Evolutionary conservation across 2,888 invertebrate species (phyloP), one percentile per base, ranked within the genome.

Genomic region (Stratiomys singularior): DNA sequence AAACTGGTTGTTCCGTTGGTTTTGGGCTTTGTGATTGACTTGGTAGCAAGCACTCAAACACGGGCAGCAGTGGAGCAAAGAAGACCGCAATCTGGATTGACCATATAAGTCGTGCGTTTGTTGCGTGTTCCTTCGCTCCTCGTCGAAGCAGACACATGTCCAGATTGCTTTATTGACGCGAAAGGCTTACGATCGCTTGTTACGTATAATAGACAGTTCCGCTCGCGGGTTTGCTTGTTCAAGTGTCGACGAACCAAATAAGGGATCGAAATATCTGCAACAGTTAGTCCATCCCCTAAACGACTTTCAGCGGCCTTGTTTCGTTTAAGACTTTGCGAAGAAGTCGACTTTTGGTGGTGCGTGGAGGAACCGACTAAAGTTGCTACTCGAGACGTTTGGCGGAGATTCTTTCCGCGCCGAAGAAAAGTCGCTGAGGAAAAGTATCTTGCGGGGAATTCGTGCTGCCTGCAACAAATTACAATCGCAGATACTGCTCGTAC

Each of bases 1-100:
- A 58, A 30, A 74, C 74, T 74, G 60, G 60, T 21, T 74, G 60
- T 58, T 58, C 58, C 25, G 74, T 25, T 74, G 60, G 44, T 37
- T 72, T 9, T 64, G 30, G 64, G 64, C 28, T 64, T 30, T 64
- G 7, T 15, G 64, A 25, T 52, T 52, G 15, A 52, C 52, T 52
- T 18, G 52, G 7, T 52, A 18, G 52, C 15, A 52, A 18, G 18
- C n/a, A 13, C 15, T n/a, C n/a, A 52, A 52, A 15, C 52, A 52
- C 4, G 15, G 58, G 58, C 58, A 60, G 58, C 25, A 25, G 58
- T 18, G 15, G 52, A 52, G 52, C 52, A 25, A 60, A 18, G 4
- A n/a, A 18, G 58, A 23, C 58, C 4, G 58, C 58, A 60, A 21
- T 60, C 58, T 23, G 25, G 58, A 60, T 60, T 25, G 23, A 60